Percentiles rank a stretch among this genome's conserved stretches.
These are phyloP conservation scores for Trimorus sp. DNA, from an alignment of 2,888 invertebrate species.

Conservation along the genomic window DNA sequence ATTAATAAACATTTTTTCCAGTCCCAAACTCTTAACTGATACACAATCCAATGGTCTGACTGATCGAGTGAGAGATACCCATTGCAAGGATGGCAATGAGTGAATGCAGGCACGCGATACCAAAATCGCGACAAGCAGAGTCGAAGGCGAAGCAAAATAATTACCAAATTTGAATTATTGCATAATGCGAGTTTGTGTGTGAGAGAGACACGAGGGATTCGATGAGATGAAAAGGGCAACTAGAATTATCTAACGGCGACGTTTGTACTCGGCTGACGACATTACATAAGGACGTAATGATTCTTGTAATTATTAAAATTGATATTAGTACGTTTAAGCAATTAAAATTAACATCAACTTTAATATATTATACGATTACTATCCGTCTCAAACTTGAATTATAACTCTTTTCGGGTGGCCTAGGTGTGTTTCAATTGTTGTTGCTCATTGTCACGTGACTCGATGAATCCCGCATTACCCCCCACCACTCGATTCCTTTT, in stretches of 20 bases:
- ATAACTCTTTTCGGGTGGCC: constrained; percentile 75
- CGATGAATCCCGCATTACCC: background rate
- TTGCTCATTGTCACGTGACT: constrained; percentile 67
- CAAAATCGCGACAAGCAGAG: constrained; percentile 57
- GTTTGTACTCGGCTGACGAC: constrained; percentile 76
- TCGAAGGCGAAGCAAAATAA: constrained; percentile 37
- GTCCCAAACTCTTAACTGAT: constrained; percentile 41
- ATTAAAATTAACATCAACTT: constrained; percentile 80
- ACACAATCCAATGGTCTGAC: constrained; percentile 49
- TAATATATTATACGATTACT: constrained; percentile 79
- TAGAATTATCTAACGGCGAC: constrained; percentile 73
- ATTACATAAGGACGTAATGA: constrained; percentile 80
- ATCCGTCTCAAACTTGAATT: constrained; percentile 76
- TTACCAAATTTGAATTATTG: constrained; percentile 56
- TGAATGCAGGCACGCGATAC: constrained; percentile 52
- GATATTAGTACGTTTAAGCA: constrained; percentile 81
- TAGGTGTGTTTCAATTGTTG: constrained; percentile 67
- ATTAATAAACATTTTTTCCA: background rate
- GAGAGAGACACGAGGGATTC: constrained; percentile 37
- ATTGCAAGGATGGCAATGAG: constrained; percentile 55
- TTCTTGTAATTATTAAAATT: constrained; percentile 81
- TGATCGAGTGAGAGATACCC: constrained; percentile 16
- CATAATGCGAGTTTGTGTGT: constrained; percentile 38
- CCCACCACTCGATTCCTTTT: constrained; percentile 2
- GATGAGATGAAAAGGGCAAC: constrained; percentile 60